A percentile compares a stretch with the other conserved stretches of the same genome.
These are phyloP conservation scores for Ramazzottius varieornatus DNA, from an alignment of 2,888 invertebrate genomes.

Conservation along the genomic window DNA sequence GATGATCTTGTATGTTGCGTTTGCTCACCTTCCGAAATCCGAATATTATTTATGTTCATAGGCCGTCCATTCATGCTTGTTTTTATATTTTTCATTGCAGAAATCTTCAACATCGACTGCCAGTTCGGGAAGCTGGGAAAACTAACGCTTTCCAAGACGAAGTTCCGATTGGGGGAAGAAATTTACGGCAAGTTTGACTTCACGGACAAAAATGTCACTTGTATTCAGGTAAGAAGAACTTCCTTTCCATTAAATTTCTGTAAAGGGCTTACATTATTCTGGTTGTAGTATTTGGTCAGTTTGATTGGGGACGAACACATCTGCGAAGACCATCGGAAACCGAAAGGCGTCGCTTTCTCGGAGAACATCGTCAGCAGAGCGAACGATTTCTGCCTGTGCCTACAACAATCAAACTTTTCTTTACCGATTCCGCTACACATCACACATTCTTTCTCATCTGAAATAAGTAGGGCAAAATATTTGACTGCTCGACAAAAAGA, in stretches of 20 bases:
- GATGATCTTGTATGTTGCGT: no score
- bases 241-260: neutral
- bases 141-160: constrained; percentile 77
- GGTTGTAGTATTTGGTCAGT: constrained; percentile 48
- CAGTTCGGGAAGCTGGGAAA: constrained; percentile 72
- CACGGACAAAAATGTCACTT: constrained; percentile 58
- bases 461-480: constrained; percentile 35
- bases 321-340: constrained; percentile 25
- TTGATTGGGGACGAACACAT: constrained; percentile 67
- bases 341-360: neutral
- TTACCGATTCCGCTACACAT: constrained; percentile 78
- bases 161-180: constrained; percentile 87
- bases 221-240: constrained; percentile 42
- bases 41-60: no score
- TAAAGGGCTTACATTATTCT: neutral
- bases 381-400: constrained; percentile 69
- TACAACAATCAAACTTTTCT: constrained; percentile 54
- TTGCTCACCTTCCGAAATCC: no score
- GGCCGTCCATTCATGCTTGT: no score
- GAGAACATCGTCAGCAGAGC: constrained; percentile 37
- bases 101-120: constrained; percentile 27
- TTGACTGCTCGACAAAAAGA: constrained; percentile 3
- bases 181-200: constrained; percentile 89
- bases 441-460: constrained; percentile 78
- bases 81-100: constrained; percentile 14